These are phyloP conservation scores for Clusia tigrina DNA, from an alignment of 2,888 invertebrate genomes.

Conservation along the genomic window DNA sequence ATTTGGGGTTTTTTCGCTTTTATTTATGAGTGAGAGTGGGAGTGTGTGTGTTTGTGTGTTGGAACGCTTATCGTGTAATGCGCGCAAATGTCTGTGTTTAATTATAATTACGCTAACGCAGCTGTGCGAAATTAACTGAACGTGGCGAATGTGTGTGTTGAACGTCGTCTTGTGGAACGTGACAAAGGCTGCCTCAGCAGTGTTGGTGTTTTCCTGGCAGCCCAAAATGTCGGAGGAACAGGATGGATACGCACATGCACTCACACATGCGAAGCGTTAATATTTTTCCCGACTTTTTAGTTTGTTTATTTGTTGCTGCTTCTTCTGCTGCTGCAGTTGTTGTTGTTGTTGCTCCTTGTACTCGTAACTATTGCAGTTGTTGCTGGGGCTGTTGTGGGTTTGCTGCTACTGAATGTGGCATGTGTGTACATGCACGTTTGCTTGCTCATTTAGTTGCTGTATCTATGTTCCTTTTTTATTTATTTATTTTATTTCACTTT, in stretches of 20 bases:
- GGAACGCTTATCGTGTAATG: background rate
- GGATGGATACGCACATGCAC: background rate
- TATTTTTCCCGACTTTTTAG: background rate
- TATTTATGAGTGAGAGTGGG: background rate
- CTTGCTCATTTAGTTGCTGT: too few species aligned
- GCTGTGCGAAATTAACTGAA: background rate
- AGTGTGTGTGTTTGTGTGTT: background rate
- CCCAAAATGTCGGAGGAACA: background rate
- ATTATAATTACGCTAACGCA: background rate
- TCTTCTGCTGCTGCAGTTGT: background rate
- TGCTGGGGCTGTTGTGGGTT: too few species aligned
- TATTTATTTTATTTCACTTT: too few species aligned
- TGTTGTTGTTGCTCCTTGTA: too few species aligned
- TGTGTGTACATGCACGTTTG: too few species aligned
- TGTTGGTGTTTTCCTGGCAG: too few species aligned
- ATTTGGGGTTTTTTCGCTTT: background rate
- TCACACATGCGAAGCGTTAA: background rate
- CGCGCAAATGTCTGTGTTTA: background rate
- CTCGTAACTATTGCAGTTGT: too few species aligned
- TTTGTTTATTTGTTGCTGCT: background rate
- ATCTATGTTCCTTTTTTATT: too few species aligned
- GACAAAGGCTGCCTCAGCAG: background rate
- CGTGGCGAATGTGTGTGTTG: background rate
- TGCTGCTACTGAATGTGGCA: too few species aligned
- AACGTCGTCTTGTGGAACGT: background rate